Percentiles rank a stretch among this genome's conserved stretches.
phyloP scores from a whole-genome alignment of 2,888 invertebrate species.

The Agonopterix heracliana region DNA sequence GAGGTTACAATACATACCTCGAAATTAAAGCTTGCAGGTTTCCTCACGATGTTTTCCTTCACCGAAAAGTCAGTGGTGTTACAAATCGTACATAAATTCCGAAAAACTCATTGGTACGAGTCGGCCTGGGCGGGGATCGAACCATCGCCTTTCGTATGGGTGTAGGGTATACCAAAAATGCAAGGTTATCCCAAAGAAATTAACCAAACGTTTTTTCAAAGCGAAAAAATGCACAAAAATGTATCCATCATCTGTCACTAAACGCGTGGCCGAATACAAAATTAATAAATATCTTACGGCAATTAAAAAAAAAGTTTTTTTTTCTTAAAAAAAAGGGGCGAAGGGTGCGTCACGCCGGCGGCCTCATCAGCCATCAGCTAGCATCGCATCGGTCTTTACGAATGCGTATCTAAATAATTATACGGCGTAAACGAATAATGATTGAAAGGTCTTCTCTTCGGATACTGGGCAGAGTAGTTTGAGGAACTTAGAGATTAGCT shows the following conservation, averaged over 20 bases:
- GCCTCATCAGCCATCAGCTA: constrained; percentile 51
- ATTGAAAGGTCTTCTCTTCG: constrained; percentile 65
- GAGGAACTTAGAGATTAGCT: background rate
- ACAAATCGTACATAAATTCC: too few relatives aligned
- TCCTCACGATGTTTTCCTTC: too few relatives aligned
- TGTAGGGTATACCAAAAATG: too few relatives aligned
- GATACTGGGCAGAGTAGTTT: constrained; percentile 30
- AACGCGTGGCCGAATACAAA: constrained; percentile 14
- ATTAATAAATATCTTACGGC: constrained; percentile 51
- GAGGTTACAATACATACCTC: too few relatives aligned
- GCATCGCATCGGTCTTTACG: constrained; percentile 17
- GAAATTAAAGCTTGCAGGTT: too few relatives aligned
- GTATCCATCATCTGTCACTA: background rate
- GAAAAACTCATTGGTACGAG: too few relatives aligned
- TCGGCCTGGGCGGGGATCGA: too few relatives aligned
- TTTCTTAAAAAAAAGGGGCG: constrained; percentile 9
- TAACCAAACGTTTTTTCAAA: background rate
- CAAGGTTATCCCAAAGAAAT: background rate
- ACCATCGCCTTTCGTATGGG: too few relatives aligned
- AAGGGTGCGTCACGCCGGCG: constrained; percentile 38
- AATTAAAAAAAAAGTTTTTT: constrained; percentile 59
- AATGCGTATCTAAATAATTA: constrained; percentile 70
- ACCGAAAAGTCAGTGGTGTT: too few relatives aligned
- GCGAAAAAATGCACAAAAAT: background rate
- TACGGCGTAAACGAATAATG: constrained; percentile 58